These are phyloP conservation scores for Eriosoma lanigerum DNA, from an alignment of 1,140 invertebrate genomes.

Conservation along the genomic window DNA sequence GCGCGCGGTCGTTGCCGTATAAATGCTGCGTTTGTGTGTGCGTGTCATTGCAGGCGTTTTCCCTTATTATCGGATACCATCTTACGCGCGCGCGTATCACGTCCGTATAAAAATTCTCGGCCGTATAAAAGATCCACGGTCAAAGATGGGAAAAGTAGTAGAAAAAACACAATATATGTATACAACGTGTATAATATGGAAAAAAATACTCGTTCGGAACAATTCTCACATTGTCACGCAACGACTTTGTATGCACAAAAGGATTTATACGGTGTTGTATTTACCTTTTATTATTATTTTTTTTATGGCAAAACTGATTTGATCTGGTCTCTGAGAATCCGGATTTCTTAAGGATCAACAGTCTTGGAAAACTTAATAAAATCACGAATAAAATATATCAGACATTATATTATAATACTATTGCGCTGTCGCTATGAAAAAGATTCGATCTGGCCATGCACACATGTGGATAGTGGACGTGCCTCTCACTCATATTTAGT, in stretches of 20 bases:
- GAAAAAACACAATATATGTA: neutral
- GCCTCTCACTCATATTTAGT: neutral
- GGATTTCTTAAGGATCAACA: constrained; percentile 31
- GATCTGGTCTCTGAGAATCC: constrained; percentile 30
- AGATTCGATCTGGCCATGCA: neutral
- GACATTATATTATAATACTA: neutral
- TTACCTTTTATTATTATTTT: no score
- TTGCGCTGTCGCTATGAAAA: neutral
- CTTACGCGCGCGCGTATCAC: neutral
- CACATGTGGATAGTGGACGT: neutral
- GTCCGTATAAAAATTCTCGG: neutral
- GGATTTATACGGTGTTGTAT: constrained; percentile 2
- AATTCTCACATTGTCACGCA: constrained; percentile 47
- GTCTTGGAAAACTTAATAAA: constrained; percentile 20
- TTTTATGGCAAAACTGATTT: constrained; percentile 48
- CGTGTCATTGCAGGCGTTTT: constrained; percentile 38
- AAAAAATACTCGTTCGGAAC: constrained; percentile 28
- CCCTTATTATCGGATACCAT: constrained; percentile 29
- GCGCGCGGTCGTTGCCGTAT: neutral
- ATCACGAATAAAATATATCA: neutral
- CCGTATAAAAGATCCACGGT: constrained; percentile 19
- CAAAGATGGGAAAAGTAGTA: neutral
- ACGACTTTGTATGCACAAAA: constrained; percentile 44
- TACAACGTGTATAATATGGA: neutral
- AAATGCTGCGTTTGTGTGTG: neutral